Evolutionary conservation across 2,797 vertebrate genomes (phyloP).

Genomic region (Gobio occitaniae): DNA sequence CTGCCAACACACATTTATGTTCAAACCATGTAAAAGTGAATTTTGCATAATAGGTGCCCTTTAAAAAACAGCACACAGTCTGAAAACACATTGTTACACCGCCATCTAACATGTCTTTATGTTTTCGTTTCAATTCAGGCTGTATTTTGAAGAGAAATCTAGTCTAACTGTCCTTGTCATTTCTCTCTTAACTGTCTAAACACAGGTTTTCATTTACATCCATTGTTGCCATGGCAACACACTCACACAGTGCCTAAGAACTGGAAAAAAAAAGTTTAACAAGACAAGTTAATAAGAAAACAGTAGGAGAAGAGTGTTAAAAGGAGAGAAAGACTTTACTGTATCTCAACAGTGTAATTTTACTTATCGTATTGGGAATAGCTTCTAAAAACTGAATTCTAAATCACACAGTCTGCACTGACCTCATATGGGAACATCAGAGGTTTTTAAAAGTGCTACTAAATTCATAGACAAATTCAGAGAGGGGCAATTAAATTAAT

Average conservation of each 20-base stretch:
- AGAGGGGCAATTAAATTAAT: neutral
- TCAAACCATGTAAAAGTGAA: no score
- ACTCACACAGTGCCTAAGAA: constrained; percentile 42
- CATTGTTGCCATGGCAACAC: constrained; percentile 36
- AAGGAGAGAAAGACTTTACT: neutral
- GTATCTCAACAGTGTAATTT: neutral
- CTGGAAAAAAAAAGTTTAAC: constrained; percentile 20
- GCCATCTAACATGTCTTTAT: constrained; percentile 3
- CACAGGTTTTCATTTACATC: constrained; percentile 35
- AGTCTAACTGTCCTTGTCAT: constrained; percentile 23
- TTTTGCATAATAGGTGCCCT: neutral
- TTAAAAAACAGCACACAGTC: constrained; percentile 15
- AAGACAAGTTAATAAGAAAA: constrained; percentile 34
- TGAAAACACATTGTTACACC: constrained; percentile 12
- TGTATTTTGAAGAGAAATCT: neutral
- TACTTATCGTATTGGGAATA: neutral
- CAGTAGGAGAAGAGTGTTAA: constrained; percentile 13
- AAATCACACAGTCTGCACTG: neutral
- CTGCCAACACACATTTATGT: no score
- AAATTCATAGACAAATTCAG: neutral
- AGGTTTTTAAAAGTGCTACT: constrained; percentile 6
- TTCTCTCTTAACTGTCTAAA: constrained; percentile 27
- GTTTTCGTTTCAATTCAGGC: neutral
- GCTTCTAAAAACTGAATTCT: neutral
- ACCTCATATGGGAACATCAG: constrained; percentile 10